Conservation (phyloP, 2,797 vertebrate genomes). For the Coluber constrictor region DNA sequence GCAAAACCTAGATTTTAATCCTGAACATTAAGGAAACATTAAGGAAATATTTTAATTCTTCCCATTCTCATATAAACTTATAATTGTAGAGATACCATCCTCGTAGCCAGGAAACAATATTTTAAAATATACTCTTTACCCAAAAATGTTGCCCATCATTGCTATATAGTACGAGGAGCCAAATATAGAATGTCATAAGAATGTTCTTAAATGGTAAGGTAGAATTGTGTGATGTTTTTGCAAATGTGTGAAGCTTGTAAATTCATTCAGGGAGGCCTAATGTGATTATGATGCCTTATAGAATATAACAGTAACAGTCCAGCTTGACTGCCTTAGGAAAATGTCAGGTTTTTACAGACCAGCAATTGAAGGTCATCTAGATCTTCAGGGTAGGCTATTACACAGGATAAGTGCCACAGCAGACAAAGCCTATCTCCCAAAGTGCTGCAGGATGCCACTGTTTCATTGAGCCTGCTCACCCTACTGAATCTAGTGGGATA, state of each 20-base stretch:
- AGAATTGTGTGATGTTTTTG: neutral
- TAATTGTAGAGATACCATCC: neutral
- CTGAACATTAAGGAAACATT: neutral
- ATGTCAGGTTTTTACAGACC: neutral
- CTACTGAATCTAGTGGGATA: too few species aligned
- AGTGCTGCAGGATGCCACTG: neutral
- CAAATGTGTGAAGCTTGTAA: neutral
- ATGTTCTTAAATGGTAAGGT: neutral
- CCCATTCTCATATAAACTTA: neutral
- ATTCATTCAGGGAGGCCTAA: neutral
- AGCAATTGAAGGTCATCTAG: neutral
- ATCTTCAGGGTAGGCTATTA: neutral
- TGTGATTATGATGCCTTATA: too few species aligned
- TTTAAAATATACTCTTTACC: neutral
- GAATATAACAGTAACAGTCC: neutral
- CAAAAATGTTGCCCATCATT: neutral
- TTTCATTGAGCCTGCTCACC: neutral
- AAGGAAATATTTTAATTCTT: neutral
- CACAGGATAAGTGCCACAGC: neutral
- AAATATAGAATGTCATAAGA: neutral
- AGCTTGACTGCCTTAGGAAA: neutral
- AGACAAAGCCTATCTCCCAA: neutral
- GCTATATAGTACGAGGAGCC: neutral
- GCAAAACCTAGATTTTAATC: neutral
- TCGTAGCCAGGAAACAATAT: neutral